These are phyloP conservation scores for Galeopsomyia nigrocyanea DNA, from an alignment of 2,888 invertebrate species.

Conservation along the genomic window DNA sequence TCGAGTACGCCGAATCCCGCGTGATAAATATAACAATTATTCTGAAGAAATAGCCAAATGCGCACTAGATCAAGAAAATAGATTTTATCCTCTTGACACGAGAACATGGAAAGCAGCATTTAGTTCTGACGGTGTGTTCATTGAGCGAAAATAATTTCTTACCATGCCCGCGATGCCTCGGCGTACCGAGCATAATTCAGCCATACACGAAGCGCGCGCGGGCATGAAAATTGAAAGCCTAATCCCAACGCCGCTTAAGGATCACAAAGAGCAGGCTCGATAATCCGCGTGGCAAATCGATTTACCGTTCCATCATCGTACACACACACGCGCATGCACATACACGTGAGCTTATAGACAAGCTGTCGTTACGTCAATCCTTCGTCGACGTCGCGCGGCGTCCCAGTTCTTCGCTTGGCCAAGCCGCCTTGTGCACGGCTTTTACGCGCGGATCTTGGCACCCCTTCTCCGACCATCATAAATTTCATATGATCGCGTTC, in stretches of 20 bases:
- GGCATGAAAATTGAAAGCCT: conserved; percentile 35
- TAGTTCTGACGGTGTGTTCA: background rate
- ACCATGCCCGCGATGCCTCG: background rate
- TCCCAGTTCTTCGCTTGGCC: conserved; percentile 28
- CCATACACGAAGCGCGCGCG: background rate
- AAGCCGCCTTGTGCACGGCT: conserved; percentile 46
- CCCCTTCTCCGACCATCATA: conserved; percentile 48
- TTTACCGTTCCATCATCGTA: conserved; percentile 12
- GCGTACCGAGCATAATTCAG: background rate
- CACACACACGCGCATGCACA: background rate
- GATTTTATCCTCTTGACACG: too few relatives aligned
- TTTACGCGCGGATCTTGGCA: conserved; percentile 50
- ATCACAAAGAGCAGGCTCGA: background rate
- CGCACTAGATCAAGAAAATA: background rate
- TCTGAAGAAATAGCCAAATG: too few relatives aligned
- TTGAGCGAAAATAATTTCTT: background rate
- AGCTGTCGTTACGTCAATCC: conserved; percentile 33
- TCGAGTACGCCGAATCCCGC: too few relatives aligned
- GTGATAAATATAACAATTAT: too few relatives aligned
- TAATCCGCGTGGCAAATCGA: conserved; percentile 37
- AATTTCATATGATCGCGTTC: conserved; percentile 52
- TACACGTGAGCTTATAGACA: conserved; percentile 27
- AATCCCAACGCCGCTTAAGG: background rate
- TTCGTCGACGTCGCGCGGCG: background rate
- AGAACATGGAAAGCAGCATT: background rate